Conservation (phyloP, 2,888 invertebrate species). For the Euspilapteryx auroguttella region DNA sequence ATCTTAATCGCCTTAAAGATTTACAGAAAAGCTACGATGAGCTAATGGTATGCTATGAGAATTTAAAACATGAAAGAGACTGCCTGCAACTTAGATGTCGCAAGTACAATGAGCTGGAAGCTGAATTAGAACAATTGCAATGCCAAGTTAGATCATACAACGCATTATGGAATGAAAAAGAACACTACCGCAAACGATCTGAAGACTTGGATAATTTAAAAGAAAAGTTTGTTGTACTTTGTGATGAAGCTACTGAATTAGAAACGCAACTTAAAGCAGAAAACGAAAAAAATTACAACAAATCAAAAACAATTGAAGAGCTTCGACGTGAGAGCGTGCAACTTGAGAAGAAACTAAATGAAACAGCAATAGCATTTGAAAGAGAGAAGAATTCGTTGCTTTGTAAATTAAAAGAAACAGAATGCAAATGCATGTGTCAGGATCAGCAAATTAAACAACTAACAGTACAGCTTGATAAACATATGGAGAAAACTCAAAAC, state of each 20-base stretch:
- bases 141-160: slow-evolving; percentile 32
- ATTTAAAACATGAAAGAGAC: slow-evolving; percentile 33
- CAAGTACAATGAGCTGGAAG: slow-evolving; percentile 31
- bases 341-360: slow-evolving; percentile 32
- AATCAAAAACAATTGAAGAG: slow-evolving; percentile 26
- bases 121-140: slow-evolving; percentile 26
- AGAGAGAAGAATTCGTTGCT: slow-evolving; percentile 47
- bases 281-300: slow-evolving; percentile 34
- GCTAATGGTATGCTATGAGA: slow-evolving; percentile 33
- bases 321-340: slow-evolving; percentile 27
- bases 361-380: slow-evolving; percentile 26
- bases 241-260: slow-evolving; percentile 35
- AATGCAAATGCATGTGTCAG: slow-evolving; percentile 57
- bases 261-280: slow-evolving; percentile 40
- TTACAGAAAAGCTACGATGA: slow-evolving; percentile 40
- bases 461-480: slow-evolving; percentile 48
- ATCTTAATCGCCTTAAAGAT: slow-evolving; percentile 31
- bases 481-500: slow-evolving; percentile 30
- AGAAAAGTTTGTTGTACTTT: slow-evolving; percentile 33
- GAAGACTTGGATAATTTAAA: slow-evolving; percentile 33
- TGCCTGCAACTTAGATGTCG: slow-evolving; percentile 21
- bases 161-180: slow-evolving; percentile 41
- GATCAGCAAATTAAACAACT: slow-evolving; percentile 60
- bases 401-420: slow-evolving; percentile 52
- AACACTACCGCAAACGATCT: slow-evolving; percentile 35